phyloP scores from a whole-genome alignment of 2,888 invertebrate species.

The Dolomedes plantarius region DNA sequence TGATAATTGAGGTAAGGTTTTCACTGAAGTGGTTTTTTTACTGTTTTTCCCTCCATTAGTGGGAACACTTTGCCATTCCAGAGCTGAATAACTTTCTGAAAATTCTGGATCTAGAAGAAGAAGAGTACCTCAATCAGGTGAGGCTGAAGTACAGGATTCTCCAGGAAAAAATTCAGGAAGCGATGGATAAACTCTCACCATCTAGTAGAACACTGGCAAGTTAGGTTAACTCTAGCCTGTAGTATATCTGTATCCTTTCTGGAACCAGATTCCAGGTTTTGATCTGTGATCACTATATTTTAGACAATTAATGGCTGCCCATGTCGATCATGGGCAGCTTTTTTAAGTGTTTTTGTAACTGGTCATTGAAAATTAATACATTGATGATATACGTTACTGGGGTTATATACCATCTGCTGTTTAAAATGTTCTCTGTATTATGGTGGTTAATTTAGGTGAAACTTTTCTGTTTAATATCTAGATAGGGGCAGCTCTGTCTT shows the following conservation, averaged over 20 bases:
- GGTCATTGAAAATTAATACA: no score
- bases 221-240: not conserved
- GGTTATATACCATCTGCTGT: no score
- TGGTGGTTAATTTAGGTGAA: no score
- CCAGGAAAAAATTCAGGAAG: constrained; percentile 73
- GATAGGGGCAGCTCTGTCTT: no score
- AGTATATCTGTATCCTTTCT: constrained; percentile 18
- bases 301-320: not conserved
- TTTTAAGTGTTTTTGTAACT: not conserved
- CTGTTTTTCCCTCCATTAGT: no score
- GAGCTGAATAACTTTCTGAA: constrained; percentile 80
- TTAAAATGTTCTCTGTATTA: no score
- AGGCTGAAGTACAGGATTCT: constrained; percentile 78
- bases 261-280: not conserved
- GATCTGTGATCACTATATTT: constrained; percentile 20
- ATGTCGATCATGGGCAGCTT: not conserved
- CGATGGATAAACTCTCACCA: constrained; percentile 66
- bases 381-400: no score
- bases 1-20: no score
- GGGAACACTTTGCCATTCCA: constrained; percentile 80
- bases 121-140: constrained; percentile 79
- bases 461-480: no score
- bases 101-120: constrained; percentile 80
- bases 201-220: constrained; percentile 44
- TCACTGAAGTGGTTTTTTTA: no score